Conservation (phyloP, 2,113 vertebrate species). For the Isurus oxyrinchus region DNA sequence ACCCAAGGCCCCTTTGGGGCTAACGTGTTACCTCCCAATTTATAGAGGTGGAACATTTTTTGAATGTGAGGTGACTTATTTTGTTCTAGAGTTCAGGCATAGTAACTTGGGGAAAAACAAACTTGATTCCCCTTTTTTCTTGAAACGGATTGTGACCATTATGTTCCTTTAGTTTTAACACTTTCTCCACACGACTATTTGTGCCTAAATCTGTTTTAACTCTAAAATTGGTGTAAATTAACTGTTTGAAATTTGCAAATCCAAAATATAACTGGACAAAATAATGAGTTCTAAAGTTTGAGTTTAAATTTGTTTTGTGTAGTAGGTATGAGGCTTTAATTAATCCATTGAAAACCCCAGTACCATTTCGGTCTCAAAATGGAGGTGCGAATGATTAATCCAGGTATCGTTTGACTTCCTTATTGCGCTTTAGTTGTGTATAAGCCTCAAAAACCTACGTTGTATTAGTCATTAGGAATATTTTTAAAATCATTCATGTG, state of each 20-base stretch:
- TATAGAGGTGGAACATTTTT: too few species aligned
- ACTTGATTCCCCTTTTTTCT: not conserved
- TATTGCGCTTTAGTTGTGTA: not conserved
- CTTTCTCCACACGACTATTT: not conserved
- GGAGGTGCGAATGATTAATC: not conserved
- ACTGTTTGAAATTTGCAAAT: not conserved
- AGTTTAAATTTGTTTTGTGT: not conserved
- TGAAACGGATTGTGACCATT: not conserved
- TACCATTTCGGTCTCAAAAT: not conserved
- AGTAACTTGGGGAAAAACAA: not conserved
- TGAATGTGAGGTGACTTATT: not conserved
- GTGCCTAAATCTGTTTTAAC: not conserved
- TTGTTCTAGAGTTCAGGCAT: not conserved
- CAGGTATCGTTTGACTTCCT: not conserved
- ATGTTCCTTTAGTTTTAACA: not conserved
- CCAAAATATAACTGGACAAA: not conserved
- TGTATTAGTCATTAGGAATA: not conserved
- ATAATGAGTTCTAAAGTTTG: not conserved
- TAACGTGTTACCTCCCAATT: not conserved
- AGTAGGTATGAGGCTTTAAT: not conserved
- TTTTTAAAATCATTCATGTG: not conserved
- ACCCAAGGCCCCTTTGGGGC: too few species aligned
- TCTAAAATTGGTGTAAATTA: not conserved
- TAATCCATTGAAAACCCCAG: too few species aligned
- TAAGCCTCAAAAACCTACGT: not conserved